phyloP scores from a whole-genome alignment of 2,797 vertebrate genomes.

The Dromococcyx pavoninus region DNA sequence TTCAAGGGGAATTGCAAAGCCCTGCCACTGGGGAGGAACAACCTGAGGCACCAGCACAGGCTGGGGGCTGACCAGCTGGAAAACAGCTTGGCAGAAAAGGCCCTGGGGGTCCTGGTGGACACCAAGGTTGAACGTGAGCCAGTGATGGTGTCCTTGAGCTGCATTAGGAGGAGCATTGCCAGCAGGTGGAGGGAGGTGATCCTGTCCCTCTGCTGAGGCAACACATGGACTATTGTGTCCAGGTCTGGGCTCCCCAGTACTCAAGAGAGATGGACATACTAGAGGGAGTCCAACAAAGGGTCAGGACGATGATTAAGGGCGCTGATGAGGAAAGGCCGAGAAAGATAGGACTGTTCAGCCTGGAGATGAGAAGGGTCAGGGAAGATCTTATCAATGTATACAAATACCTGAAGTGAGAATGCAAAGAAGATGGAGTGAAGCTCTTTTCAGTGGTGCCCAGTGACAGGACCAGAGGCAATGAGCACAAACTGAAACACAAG shows the following conservation, averaged over 20 bases:
- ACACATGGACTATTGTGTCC: background rate
- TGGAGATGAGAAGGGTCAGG: background rate
- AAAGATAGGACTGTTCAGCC: background rate
- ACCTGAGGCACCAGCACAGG: too few relatives aligned
- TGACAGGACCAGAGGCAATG: background rate
- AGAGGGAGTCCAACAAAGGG: background rate
- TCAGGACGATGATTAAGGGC: background rate
- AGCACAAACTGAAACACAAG: background rate
- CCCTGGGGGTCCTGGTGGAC: background rate
- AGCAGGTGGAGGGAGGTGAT: background rate
- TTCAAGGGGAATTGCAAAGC: background rate
- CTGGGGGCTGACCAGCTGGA: background rate
- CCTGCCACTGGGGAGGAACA: background rate
- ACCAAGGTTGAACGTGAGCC: background rate
- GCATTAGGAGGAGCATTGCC: background rate
- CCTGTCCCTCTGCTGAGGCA: rapidly evolving
- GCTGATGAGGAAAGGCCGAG: background rate
- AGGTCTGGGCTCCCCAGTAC: background rate
- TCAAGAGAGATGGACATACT: too few relatives aligned
- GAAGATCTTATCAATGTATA: background rate
- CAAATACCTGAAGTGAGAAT: background rate
- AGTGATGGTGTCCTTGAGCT: background rate
- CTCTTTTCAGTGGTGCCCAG: background rate
- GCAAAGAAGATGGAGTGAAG: background rate
- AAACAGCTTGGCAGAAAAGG: background rate